These are phyloP conservation scores for Rhyacophila brunnea DNA, from an alignment of 1,140 invertebrate genomes.

Conservation along the genomic window DNA sequence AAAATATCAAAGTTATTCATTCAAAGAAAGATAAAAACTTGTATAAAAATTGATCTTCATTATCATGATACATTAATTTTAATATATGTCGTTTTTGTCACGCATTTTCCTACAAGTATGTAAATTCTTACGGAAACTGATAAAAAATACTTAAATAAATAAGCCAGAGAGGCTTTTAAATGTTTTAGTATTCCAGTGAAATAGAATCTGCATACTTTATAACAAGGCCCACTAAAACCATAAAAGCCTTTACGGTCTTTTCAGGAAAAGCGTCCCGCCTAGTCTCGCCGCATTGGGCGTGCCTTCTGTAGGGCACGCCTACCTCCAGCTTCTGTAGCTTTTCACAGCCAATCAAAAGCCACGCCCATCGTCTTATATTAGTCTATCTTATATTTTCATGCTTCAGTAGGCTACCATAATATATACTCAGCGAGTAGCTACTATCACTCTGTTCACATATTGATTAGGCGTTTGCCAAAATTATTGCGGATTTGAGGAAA, in stretches of 20 bases:
- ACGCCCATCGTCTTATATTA: slow-evolving; percentile 30
- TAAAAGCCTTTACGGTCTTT: slow-evolving; percentile 6
- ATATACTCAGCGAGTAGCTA: neutral
- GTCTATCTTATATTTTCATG: slow-evolving; percentile 6
- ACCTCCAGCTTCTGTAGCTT: slow-evolving; percentile 4
- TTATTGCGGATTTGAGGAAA: neutral
- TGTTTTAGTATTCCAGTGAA: too few species aligned
- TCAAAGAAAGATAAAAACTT: too few species aligned
- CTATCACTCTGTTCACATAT: slow-evolving; percentile 1
- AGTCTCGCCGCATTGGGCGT: slow-evolving; percentile 13
- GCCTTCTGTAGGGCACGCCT: slow-evolving; percentile 10
- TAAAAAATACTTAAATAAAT: too few species aligned
- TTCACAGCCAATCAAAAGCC: slow-evolving; percentile 22
- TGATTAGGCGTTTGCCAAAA: slow-evolving; percentile 1
- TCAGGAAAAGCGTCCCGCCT: slow-evolving; percentile 10
- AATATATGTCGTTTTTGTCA: too few species aligned
- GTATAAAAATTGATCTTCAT: too few species aligned
- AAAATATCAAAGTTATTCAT: too few species aligned
- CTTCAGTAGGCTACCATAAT: slow-evolving; percentile 11
- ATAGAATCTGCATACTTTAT: too few species aligned
- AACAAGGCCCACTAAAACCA: neutral
- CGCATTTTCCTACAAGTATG: too few species aligned
- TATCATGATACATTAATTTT: too few species aligned
- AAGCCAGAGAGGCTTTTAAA: too few species aligned
- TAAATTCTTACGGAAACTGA: too few species aligned